Base-by-base conservation (phyloP, 2,888 invertebrate genomes). In the Agrochola lychnidis region DNA sequence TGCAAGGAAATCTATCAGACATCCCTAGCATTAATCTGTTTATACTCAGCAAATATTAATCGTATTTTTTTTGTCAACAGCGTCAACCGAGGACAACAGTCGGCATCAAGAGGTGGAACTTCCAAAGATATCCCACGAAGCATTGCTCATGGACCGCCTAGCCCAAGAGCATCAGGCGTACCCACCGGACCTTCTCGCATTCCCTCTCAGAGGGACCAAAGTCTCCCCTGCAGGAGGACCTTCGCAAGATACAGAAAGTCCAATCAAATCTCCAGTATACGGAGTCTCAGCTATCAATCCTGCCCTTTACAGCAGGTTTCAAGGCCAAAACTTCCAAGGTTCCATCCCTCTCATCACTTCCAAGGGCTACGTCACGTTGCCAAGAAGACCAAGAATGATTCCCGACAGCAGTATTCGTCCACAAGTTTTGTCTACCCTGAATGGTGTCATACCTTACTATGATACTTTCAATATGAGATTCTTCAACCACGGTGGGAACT, bases 311-410 rank as follows among this genome's bases (percentile, higher is more conserved):
- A 94, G 89, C 78, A 91, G 94, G 79, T 97, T 98, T 48, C 98
- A 98, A 83, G 97, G 97, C 16, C 98, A 98, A 2, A 98, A 97
- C 84, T 97, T 97, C 89, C 96, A 96, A 88, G 94, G 94, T 1
- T 92, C 94, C 10, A 97, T 97, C 0, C 97, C 97, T 22, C 95
- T 97, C 3, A 95, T 98, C 64, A 97, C 96, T 73, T 97, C 97
- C 0, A 97, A 98, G 88, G 97, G 98, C 1, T 99, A 98, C 93
- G 98, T 98, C n/a, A 99, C 99, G 10, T 98, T 99, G 79, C 99
- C 99, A 0, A 97, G 99, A 86, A 97, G 98, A 90, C 98, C 98
- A 0, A 97, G 98, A 78, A 97, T 98, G 97, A 90, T 97, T n/a
- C 85, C 81, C 95, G 89, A 97, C 93, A 85, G 95, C 94, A 75